Conservation (phyloP, 1,140 invertebrate species). For the Bradynema listronoti region DNA sequence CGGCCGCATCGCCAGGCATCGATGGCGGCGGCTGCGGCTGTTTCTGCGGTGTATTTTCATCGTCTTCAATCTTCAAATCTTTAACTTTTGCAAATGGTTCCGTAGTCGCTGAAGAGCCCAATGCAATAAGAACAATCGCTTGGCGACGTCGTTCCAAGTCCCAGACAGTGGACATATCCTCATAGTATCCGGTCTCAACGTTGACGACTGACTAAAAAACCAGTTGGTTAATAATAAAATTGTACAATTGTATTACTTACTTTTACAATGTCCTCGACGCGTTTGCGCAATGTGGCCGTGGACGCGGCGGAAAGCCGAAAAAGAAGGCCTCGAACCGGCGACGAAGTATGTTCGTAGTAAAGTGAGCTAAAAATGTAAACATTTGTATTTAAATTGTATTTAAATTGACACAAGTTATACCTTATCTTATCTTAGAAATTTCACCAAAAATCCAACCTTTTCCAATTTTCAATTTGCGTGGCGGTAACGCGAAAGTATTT, state of each 20-base stretch:
- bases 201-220: constrained; percentile 31
- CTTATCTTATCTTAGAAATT: neutral
- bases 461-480: constrained; percentile 30
- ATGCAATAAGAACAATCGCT: constrained; percentile 27
- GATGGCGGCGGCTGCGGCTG: too few species aligned
- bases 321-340: neutral
- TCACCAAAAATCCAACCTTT: constrained; percentile 11
- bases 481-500: constrained; percentile 28
- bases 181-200: constrained; percentile 37
- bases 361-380: neutral
- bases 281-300: too few species aligned
- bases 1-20: too few species aligned
- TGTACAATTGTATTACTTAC: neutral
- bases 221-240: neutral
- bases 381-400: neutral
- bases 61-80: too few species aligned
- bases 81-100: too few species aligned
- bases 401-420: neutral
- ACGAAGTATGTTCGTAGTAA: neutral
- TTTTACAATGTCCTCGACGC: too few species aligned
- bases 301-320: too few species aligned
- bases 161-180: constrained; percentile 31
- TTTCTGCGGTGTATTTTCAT: constrained; percentile 12
- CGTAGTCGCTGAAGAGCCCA: too few species aligned
- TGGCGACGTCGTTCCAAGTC: constrained; percentile 11